Conservation (phyloP, 2,888 invertebrate genomes). For the Shargacucullia verbasci region DNA sequence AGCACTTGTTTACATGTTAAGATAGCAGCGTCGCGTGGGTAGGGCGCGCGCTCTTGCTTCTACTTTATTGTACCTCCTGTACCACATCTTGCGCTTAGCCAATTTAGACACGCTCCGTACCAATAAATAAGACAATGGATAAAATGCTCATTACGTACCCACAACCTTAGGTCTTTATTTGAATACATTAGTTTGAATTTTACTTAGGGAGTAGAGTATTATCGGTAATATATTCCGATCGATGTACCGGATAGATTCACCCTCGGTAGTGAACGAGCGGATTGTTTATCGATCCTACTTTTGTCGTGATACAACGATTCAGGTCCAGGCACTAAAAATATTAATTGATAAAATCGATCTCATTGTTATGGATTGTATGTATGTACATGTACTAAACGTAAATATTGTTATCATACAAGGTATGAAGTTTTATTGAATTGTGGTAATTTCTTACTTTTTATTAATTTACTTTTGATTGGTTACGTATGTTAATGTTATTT, state of each 20-base stretch:
- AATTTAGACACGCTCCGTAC: constrained; percentile 66
- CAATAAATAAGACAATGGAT: constrained; percentile 63
- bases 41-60: constrained; percentile 71
- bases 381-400: constrained; percentile 79
- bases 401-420: constrained; percentile 89
- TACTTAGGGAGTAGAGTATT: constrained; percentile 41
- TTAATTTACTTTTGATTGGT: constrained; percentile 70
- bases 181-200: constrained; percentile 50
- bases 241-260: constrained; percentile 31
- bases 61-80: constrained; percentile 62
- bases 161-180: constrained; percentile 54
- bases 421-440: constrained; percentile 83
- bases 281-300: constrained; percentile 54
- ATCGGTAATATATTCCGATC: constrained; percentile 53
- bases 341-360: constrained; percentile 84
- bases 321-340: constrained; percentile 74
- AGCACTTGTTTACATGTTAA: constrained; percentile 88
- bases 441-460: constrained; percentile 64
- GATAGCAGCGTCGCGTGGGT: constrained; percentile 82
- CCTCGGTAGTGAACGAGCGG: constrained; percentile 33
- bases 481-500: constrained; percentile 73
- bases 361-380: constrained; percentile 85
- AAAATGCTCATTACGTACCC: constrained; percentile 55
- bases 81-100: constrained; percentile 72
- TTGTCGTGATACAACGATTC: constrained; percentile 78